These are phyloP conservation scores for Catajapyx aquilonaris DNA, from an alignment of 1,140 invertebrate genomes.

Conservation along the genomic window DNA sequence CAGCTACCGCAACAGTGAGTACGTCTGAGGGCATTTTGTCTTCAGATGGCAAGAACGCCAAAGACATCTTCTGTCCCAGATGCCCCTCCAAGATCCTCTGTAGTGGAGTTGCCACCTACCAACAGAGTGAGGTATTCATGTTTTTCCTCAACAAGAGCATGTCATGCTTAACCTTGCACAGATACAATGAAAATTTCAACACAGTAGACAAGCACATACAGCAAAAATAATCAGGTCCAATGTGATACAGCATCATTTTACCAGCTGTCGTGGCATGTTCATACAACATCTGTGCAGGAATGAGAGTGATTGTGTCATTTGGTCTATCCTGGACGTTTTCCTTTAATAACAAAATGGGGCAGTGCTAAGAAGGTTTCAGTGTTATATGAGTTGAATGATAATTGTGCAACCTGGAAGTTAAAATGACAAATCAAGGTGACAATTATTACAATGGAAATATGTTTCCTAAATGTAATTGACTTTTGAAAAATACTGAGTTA, in stretches of 20 bases:
- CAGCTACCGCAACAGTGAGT: no score
- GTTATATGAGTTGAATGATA: constrained; percentile 6
- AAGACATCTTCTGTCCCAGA: constrained; percentile 39
- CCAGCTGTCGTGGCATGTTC: no score
- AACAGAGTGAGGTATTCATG: constrained; percentile 27
- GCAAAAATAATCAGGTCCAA: no score
- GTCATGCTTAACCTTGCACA: constrained; percentile 3
- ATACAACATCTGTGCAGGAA: background rate
- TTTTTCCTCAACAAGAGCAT: constrained; percentile 15
- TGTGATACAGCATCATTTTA: no score
- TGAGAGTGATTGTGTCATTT: background rate
- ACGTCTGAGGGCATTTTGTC: no score
- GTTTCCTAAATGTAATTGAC: constrained; percentile 8
- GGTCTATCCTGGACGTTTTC: background rate
- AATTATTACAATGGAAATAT: constrained; percentile 15
- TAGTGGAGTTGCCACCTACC: constrained; percentile 30
- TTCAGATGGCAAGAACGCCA: constrained; percentile 42
- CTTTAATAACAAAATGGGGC: background rate
- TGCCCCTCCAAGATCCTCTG: constrained; percentile 51
- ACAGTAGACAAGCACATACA: constrained; percentile 4
- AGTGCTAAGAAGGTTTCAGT: constrained; percentile 5
- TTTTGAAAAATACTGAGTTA: constrained; percentile 8
- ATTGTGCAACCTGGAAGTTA: background rate
- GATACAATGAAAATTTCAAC: constrained; percentile 7
- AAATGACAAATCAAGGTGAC: constrained; percentile 4